A percentile compares a stretch with the other conserved stretches of the same genome.
Conservation (phyloP, 2,888 invertebrate species). For the Aphodius granarius region DNA sequence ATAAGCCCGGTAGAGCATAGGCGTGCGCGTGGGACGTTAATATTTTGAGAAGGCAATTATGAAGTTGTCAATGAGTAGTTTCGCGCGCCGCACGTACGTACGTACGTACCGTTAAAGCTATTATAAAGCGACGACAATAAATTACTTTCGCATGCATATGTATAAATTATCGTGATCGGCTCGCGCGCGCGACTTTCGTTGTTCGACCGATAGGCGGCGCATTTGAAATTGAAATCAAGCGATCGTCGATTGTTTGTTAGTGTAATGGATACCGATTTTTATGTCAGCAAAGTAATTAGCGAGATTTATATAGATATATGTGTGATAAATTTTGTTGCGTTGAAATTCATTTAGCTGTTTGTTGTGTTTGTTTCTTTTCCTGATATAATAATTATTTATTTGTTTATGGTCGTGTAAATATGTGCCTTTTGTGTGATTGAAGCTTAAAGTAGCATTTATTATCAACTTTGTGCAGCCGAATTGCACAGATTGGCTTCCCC, state of each 20-base stretch:
- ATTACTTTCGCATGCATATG: not conserved
- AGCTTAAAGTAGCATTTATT: no score
- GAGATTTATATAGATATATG: not conserved
- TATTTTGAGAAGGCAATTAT: conserved; percentile 4
- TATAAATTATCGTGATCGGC: not conserved
- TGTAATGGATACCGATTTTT: not conserved
- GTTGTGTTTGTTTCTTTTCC: not conserved
- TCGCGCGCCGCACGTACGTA: not conserved
- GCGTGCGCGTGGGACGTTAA: not conserved
- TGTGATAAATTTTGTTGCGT: not conserved
- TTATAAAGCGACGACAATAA: not conserved
- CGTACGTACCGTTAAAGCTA: conserved; percentile 7
- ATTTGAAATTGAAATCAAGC: not conserved
- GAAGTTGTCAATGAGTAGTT: conserved; percentile 13
- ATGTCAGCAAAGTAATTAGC: not conserved
- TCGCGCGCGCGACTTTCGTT: not conserved
- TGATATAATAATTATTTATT: not conserved
- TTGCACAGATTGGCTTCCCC: no score
- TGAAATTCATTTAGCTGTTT: not conserved
- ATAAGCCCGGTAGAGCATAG: not conserved
- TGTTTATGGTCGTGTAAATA: no score
- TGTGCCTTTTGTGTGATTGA: no score
- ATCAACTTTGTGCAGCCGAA: no score
- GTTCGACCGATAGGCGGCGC: not conserved
- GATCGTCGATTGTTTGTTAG: not conserved